Evolutionary conservation across 1,140 invertebrate species (phyloP).

Genomic region (Drosophila azteca): DNA sequence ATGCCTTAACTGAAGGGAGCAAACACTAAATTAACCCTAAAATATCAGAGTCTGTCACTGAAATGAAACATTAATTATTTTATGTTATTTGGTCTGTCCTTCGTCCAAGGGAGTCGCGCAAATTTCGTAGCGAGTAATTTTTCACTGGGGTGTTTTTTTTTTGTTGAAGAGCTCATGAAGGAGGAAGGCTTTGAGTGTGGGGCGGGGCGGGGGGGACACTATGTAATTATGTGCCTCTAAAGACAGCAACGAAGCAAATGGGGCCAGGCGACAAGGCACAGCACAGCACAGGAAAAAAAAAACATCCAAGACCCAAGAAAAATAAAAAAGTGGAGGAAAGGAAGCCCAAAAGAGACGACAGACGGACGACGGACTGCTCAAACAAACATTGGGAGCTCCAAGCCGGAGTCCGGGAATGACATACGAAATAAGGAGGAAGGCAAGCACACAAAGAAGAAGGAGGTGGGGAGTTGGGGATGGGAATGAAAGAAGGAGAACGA

Average conservation of each 20-base stretch:
- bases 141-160: constrained; percentile 44
- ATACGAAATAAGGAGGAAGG: constrained; percentile 34
- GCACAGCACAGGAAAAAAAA: constrained; percentile 19
- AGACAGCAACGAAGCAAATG: constrained; percentile 67
- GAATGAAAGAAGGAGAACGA: neutral
- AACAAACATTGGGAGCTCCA: constrained; percentile 31
- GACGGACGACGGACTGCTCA: constrained; percentile 17
- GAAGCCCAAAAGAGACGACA: constrained; percentile 34
- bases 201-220: constrained; percentile 11
- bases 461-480: constrained; percentile 4
- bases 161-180: neutral
- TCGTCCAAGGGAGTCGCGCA: constrained; percentile 1
- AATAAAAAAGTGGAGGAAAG: constrained; percentile 2
- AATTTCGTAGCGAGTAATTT: constrained; percentile 46
- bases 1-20: constrained; percentile 1
- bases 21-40: constrained; percentile 28
- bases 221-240: constrained; percentile 76
- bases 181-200: constrained; percentile 5
- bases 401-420: constrained; percentile 47
- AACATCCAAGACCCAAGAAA: neutral
- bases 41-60: constrained; percentile 15
- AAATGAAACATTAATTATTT: constrained; percentile 45
- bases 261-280: constrained; percentile 38
- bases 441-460: constrained; percentile 10
- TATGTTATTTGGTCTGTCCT: constrained; percentile 32